Conservation (phyloP, 2,888 invertebrate species). For the Cataglyphis livida region DNA sequence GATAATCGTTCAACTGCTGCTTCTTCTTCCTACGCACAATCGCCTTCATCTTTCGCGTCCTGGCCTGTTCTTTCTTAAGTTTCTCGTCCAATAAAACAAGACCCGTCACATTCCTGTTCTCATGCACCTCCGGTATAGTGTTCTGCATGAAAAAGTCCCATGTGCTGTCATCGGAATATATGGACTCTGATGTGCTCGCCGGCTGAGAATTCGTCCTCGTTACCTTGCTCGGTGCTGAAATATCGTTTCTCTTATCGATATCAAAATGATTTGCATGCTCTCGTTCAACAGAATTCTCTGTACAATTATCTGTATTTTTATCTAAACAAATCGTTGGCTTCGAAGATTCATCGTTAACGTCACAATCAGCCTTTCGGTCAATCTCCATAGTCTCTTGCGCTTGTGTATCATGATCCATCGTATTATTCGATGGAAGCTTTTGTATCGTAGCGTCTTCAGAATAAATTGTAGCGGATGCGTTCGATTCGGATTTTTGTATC, state of each 20-base stretch:
- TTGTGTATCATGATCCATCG: background rate
- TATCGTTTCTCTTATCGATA: background rate
- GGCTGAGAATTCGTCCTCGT: background rate
- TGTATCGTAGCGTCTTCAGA: background rate
- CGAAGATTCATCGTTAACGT: background rate
- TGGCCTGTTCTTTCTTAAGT: conserved; percentile 77
- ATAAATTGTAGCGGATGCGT: background rate
- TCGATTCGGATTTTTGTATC: background rate
- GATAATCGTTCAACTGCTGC: conserved; percentile 52
- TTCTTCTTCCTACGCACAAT: conserved; percentile 66
- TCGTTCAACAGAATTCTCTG: background rate
- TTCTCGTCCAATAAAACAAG: conserved; percentile 80
- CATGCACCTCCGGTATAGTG: conserved; percentile 46
- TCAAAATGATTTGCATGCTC: background rate
- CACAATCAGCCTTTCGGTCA: background rate
- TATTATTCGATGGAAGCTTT: background rate
- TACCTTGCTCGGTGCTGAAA: background rate
- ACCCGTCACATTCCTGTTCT: conserved; percentile 69
- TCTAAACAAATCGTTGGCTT: background rate
- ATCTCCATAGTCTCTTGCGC: background rate
- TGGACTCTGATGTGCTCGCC: conserved; percentile 56
- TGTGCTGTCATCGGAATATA: conserved; percentile 83
- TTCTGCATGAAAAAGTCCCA: conserved; percentile 72
- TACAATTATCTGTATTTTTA: background rate
- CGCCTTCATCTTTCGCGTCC: conserved; percentile 62